phyloP scores from a whole-genome alignment of 2,113 vertebrate species.

The Salvelinus sp. region DNA sequence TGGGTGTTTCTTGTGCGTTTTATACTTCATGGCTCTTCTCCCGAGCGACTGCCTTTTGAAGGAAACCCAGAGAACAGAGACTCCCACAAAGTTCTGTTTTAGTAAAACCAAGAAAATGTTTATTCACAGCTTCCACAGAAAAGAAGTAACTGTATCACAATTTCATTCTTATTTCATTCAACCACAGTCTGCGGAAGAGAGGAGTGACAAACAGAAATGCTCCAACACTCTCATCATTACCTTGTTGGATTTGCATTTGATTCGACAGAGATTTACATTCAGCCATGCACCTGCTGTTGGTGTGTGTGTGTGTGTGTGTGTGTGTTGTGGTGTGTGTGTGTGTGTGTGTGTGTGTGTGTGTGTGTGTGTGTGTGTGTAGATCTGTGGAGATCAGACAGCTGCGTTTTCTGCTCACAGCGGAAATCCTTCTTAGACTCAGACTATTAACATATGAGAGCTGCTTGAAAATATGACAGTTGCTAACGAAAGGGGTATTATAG shows the following conservation, averaged over 20 bases:
- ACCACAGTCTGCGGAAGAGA: conserved; percentile 17
- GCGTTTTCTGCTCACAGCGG: not conserved
- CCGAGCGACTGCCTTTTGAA: not conserved
- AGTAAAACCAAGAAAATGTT: conserved; percentile 41
- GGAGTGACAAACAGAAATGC: conserved; percentile 5
- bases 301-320: too few species aligned
- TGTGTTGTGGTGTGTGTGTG: too few species aligned
- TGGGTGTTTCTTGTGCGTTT: not conserved
- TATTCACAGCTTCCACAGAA: conserved; percentile 31
- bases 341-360: too few species aligned
- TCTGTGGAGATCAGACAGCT: not conserved
- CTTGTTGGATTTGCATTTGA: conserved; percentile 10
- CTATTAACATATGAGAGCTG: not conserved
- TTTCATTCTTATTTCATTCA: conserved; percentile 44
- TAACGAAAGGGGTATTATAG: not conserved
- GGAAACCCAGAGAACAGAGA: conserved; percentile 10
- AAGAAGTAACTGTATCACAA: conserved; percentile 44
- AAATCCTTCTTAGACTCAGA: not conserved
- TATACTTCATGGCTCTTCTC: not conserved
- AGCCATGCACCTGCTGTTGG: not conserved
- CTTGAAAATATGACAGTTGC: not conserved
- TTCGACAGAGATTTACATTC: conserved; percentile 20
- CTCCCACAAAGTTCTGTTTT: conserved; percentile 27
- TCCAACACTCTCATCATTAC: conserved; percentile 9
- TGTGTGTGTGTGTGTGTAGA: too few species aligned